Conservation (phyloP, 1,140 invertebrate genomes). For the Drosophila pectinifera region DNA sequence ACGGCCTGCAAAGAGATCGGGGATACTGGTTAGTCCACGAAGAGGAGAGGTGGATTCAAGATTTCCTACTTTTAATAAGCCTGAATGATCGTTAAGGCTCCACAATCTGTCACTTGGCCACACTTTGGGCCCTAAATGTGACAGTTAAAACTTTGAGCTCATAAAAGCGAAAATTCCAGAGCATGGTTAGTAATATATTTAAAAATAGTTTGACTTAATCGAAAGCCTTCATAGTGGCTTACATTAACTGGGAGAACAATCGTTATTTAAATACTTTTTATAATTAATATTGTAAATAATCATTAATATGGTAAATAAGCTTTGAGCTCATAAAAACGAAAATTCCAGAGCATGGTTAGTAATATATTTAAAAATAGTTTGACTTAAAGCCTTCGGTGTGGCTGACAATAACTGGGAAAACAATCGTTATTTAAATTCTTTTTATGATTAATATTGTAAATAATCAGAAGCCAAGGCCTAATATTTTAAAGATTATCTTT, state of each 20-base stretch:
- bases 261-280: not conserved
- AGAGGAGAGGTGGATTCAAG: not conserved
- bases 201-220: no score
- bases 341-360: no score
- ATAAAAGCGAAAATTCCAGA: no score
- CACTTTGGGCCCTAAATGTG: no score
- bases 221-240: no score
- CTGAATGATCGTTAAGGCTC: not conserved
- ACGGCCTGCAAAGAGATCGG: constrained; percentile 66
- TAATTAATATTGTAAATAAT: not conserved
- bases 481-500: not conserved
- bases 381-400: no score
- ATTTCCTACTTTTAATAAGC: not conserved
- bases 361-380: no score
- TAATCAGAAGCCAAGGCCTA: not conserved
- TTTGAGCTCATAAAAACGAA: no score
- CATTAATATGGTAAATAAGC: no score
- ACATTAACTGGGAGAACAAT: not conserved
- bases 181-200: no score
- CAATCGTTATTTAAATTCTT: not conserved
- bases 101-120: no score
- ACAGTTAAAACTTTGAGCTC: no score
- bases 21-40: not conserved
- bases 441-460: not conserved
- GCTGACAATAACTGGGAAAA: accelerated